Evolutionary conservation across 2,888 invertebrate species (phyloP).

Genomic region (Melitaea athalia): DNA sequence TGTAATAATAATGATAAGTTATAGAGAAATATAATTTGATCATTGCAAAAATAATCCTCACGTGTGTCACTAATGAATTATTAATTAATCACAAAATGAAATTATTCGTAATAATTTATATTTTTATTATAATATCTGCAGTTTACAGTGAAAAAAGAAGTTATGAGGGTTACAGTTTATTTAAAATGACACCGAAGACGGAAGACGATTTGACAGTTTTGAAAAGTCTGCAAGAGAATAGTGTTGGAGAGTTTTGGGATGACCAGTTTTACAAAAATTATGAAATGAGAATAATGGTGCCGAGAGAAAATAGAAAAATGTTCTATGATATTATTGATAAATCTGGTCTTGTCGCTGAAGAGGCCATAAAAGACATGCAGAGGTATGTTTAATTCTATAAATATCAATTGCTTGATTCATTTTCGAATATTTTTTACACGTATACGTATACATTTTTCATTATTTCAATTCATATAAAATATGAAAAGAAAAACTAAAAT

Average conservation of each 20-base stretch:
- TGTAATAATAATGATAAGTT: constrained; percentile 35
- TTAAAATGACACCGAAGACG: constrained; percentile 76
- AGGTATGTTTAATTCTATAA: constrained; percentile 53
- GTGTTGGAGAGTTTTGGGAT: constrained; percentile 65
- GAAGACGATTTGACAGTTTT: constrained; percentile 73
- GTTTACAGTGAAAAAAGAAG: constrained; percentile 47
- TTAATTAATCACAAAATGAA: constrained; percentile 47
- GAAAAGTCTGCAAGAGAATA: constrained; percentile 64
- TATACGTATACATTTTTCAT: too few species aligned
- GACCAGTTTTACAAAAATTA: constrained; percentile 59
- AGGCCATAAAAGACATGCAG: constrained; percentile 61
- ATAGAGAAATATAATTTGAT: constrained; percentile 16
- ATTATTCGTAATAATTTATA: constrained; percentile 39
- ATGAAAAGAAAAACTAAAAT: too few species aligned
- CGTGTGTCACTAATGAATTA: constrained; percentile 17
- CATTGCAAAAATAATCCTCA: constrained; percentile 16
- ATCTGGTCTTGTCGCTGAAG: constrained; percentile 46
- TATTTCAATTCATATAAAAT: too few species aligned
- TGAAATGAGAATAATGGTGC: constrained; percentile 61
- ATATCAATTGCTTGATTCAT: too few species aligned
- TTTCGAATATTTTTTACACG: too few species aligned
- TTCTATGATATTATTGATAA: constrained; percentile 48
- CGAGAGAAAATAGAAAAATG: constrained; percentile 47
- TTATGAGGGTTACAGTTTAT: constrained; percentile 83
- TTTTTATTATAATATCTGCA: constrained; percentile 40